Base-by-base conservation (phyloP, 2,113 vertebrate species). In the Paraplagusia blochii region DNA sequence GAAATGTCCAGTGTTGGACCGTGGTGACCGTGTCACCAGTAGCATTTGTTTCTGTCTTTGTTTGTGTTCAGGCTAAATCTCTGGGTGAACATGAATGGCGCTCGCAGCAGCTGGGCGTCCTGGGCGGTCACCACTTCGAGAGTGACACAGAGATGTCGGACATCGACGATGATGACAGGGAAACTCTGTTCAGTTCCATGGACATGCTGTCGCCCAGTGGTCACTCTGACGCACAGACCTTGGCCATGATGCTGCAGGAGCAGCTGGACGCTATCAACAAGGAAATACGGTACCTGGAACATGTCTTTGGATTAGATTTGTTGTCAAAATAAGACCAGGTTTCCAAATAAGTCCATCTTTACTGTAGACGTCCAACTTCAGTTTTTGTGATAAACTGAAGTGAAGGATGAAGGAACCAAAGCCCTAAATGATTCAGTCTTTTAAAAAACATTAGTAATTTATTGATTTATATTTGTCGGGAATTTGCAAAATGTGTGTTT, bases 201-300 rank as follows among this genome's bases (percentile, higher is more conserved):
- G 96, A 99, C 81, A 89, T 99, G 66, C 92, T 99, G 29, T 99
- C 97, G 18, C 97, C 97, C 45, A 86, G 95, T 1, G 96, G 96
- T 16, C 96, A 99, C 88, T 99, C 97, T 0, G 96, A 99, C 53
- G 96, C 97, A 18, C 97, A 99, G 72, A 99, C 97, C 0, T 87
- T 99, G 63, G 97, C 97, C 68, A 97, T 99, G 95, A 99, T 99
- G 97, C 92, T 99, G 82, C 97, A 99, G 76, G 96, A 99, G 70
- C 97, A 99, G 72, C 76, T 99, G 52, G 97, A 99, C 83, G 97
- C 97, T 18, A 99, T 99, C 81, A 99, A 99, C 89, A 99, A 97
- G 81, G 97, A 99, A 91, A 99, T 99, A 52, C 93, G 97, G 97
- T 98, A 79, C 47, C n/a, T 12, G 43, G 19, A 36, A 3, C 58